A percentile compares a stretch with the other conserved stretches of the same genome.
phyloP scores from a whole-genome alignment of 2,113 vertebrate genomes.

The Accipiter virgatus region DNA sequence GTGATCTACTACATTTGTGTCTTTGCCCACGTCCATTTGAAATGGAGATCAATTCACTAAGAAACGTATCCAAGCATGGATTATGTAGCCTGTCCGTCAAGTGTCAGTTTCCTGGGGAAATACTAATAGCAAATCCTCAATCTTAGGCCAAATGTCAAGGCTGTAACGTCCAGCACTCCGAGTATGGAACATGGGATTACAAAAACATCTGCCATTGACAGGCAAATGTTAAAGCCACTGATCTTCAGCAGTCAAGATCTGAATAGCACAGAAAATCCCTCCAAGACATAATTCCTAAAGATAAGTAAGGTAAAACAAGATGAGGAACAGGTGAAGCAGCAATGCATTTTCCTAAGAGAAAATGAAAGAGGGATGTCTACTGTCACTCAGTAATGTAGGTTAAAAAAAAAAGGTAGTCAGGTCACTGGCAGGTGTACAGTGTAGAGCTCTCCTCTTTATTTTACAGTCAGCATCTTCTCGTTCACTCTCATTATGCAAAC shows the following conservation, averaged over 20 bases:
- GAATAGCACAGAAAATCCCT: slow-evolving; percentile 51
- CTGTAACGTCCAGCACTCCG: slow-evolving; percentile 43
- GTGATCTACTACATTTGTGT: background rate
- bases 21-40: slow-evolving; percentile 26
- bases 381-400: background rate
- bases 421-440: background rate
- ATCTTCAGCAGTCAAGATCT: slow-evolving; percentile 27
- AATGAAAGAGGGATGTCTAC: background rate
- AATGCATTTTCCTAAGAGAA: background rate
- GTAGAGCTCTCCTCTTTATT: background rate
- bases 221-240: slow-evolving; percentile 53
- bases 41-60: slow-evolving; percentile 46
- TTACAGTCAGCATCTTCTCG: background rate
- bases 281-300: slow-evolving; percentile 14
- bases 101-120: slow-evolving; percentile 44
- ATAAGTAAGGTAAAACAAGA: slow-evolving; percentile 36
- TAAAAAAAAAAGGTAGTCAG: background rate
- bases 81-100: slow-evolving; percentile 40
- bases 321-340: background rate
- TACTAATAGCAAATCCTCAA: slow-evolving; percentile 55
- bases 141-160: slow-evolving; percentile 60
- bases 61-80: slow-evolving; percentile 28
- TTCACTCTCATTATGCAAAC: background rate
- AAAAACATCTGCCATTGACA: slow-evolving; percentile 63
- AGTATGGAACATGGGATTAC: slow-evolving; percentile 54